phyloP scores from a whole-genome alignment of 2,113 vertebrate species.

The Notothenia rossii region DNA sequence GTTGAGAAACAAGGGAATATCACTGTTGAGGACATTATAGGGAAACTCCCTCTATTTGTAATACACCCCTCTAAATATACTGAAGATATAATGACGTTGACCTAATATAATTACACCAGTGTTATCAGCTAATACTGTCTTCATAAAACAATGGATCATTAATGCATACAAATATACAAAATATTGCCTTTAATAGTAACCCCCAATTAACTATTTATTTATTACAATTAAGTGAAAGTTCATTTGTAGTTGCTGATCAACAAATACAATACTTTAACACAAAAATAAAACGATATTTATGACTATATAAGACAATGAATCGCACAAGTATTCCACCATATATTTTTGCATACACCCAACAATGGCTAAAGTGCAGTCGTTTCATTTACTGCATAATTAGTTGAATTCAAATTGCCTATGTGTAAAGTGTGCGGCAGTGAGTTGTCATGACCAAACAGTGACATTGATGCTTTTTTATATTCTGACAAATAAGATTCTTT shows the following conservation, averaged over 20 bases:
- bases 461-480: too few relatives aligned
- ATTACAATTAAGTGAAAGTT: background rate
- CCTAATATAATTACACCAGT: background rate
- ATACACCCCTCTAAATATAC: background rate
- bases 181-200: background rate
- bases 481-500: too few relatives aligned
- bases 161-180: background rate
- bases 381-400: too few relatives aligned
- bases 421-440: too few relatives aligned
- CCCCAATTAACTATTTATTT: background rate
- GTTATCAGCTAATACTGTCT: background rate
- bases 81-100: background rate
- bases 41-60: constrained; percentile 40
- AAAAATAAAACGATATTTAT: too few relatives aligned
- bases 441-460: too few relatives aligned
- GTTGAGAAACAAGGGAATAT: constrained; percentile 35
- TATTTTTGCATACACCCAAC: too few relatives aligned
- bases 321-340: too few relatives aligned
- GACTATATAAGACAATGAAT: too few relatives aligned
- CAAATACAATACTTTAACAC: background rate
- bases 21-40: background rate
- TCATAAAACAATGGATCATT: background rate
- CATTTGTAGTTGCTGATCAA: background rate
- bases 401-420: too few relatives aligned
- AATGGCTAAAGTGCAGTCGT: too few relatives aligned